Evolutionary conservation across 2,888 invertebrate species (phyloP), one percentile per base, ranked within the genome.

Genomic region (Amiota mariae): DNA sequence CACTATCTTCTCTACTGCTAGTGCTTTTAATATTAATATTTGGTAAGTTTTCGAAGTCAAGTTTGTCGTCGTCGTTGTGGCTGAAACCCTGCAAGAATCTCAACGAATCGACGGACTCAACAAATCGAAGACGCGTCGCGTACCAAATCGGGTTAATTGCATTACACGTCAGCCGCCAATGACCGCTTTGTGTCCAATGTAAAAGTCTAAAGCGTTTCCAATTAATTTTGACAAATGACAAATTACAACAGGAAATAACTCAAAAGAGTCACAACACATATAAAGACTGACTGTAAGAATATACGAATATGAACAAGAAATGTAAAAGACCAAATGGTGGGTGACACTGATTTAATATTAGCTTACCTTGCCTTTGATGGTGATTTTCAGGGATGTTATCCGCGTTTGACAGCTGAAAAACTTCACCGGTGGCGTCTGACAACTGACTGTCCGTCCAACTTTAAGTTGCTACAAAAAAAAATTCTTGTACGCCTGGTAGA

Each of bases 101-200:
- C 67, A 67, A 15, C 67, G 67, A 15, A 67, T 67, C 67, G 67
- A 67, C 46, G 67, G 67, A 67, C 67, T 67, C 24, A 51, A 67
- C 8, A 66, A 47, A 51, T 24, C 51, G 20, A 67, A 67, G 20
- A 24, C 24, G 49, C 20, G 24, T 10, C 49, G 49, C n/a, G 67
- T 67, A 67, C 67, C 67, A 67, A 24, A 49, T 20, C 49, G 18
- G 61, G 13, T 63, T 24, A 24, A 36, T 67, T 24, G 67, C 67
- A 67, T 67, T 24, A 67, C 67, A 51, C 51, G 51, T 20, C 11
- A 51, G 61, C 1, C 48, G 46, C 15, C 51, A 36, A 24, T 20
- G 51, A 24, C 24, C 13, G 46, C n/a, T 24, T 13, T 48, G 13
- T 48, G 51, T 67, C 67, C 67, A 67, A 24, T 13, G 67, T 4